These are phyloP conservation scores for Phoxinus dragarum DNA, from an alignment of 2,797 vertebrate species.

Conservation along the genomic window DNA sequence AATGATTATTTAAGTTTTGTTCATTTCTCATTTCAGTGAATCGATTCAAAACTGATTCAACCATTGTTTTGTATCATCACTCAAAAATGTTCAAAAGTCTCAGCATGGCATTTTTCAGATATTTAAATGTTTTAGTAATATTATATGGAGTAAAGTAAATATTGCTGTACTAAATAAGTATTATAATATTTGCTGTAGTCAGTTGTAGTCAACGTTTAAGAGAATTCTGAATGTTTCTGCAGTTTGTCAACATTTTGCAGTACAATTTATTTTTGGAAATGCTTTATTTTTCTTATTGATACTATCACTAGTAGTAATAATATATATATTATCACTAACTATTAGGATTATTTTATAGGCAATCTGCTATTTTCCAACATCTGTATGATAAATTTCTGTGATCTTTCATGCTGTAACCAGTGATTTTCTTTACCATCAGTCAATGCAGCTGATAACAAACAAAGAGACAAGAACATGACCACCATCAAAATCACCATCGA, in stretches of 20 bases:
- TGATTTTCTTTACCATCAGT: conserved; percentile 80
- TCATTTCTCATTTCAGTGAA: not conserved
- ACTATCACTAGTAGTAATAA: not conserved
- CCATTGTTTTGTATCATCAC: not conserved
- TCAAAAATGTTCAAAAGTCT: not conserved
- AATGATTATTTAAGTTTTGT: not conserved
- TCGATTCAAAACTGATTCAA: not conserved
- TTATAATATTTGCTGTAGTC: not conserved
- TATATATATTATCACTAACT: too few relatives aligned
- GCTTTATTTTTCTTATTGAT: not conserved
- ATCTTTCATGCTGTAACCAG: conserved; percentile 1
- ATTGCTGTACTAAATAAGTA: not conserved
- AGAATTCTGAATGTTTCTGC: not conserved
- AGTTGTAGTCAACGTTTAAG: not conserved
- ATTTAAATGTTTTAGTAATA: not conserved
- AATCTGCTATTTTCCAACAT: not conserved
- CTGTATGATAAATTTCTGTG: conserved; percentile 6
- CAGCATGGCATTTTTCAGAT: not conserved
- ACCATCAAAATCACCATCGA: conserved; percentile 97
- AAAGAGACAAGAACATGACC: conserved; percentile 97
- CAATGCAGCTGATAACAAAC: conserved; percentile 98
- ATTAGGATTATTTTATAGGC: not conserved
- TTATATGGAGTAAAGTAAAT: not conserved
- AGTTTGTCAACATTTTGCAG: not conserved
- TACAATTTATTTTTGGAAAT: not conserved